phyloP scores from a whole-genome alignment of 2,797 vertebrate genomes.

The Poecilia velifera region DNA sequence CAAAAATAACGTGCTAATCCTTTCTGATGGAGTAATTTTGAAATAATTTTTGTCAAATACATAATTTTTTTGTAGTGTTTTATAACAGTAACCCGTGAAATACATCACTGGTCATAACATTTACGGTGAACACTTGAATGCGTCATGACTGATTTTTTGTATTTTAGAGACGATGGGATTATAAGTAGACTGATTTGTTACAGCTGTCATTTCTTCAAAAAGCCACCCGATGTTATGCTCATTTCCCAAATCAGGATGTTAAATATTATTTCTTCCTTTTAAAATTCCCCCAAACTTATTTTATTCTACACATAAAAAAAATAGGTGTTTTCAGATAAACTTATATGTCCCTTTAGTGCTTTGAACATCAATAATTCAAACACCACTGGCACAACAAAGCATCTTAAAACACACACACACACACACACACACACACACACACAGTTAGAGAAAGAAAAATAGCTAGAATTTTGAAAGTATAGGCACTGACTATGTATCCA shows the following conservation, averaged over 20 bases:
- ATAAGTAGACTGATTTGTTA: not conserved
- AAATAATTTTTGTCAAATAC: not conserved
- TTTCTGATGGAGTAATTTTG: fast-evolving
- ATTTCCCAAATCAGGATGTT: not conserved
- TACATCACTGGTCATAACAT: not conserved
- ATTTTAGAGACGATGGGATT: slow-evolving; percentile 21
- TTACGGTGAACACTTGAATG: slow-evolving; percentile 36
- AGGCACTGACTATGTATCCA: not conserved
- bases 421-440: too few relatives aligned
- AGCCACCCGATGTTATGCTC: not conserved
- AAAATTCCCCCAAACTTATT: not conserved
- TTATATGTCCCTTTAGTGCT: not conserved
- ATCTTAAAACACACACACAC: too few relatives aligned
- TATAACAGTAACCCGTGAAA: not conserved
- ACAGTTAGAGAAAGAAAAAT: not conserved
- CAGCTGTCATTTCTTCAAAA: not conserved
- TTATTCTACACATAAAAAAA: not conserved
- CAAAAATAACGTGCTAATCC: not conserved
- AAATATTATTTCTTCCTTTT: not conserved
- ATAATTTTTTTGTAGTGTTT: not conserved
- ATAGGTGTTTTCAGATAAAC: not conserved
- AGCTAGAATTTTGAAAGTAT: not conserved
- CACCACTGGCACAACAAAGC: not conserved
- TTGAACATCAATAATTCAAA: not conserved
- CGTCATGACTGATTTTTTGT: slow-evolving; percentile 40